Conservation (phyloP, 2,113 vertebrate genomes). For the Syngnathoides biaculeatus region DNA sequence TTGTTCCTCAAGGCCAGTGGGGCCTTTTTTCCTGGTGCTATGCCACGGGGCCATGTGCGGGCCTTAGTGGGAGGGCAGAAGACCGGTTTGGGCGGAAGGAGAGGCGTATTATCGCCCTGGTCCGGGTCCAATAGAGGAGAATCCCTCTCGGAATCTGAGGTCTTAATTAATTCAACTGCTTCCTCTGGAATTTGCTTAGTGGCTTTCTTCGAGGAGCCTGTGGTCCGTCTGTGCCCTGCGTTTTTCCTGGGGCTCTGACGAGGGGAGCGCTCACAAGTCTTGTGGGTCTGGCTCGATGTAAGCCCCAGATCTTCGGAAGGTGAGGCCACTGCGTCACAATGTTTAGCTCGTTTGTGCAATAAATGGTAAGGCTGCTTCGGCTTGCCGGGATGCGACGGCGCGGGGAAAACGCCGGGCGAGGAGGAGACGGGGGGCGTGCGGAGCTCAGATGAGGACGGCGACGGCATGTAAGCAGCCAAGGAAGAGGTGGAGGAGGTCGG, state of each 20-base stretch:
- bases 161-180: slow-evolving; percentile 53
- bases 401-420: slow-evolving; percentile 58
- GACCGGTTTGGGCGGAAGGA: slow-evolving; percentile 73
- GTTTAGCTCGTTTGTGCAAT: slow-evolving; percentile 60
- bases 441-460: slow-evolving; percentile 61
- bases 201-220: slow-evolving; percentile 49
- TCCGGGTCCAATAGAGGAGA: slow-evolving; percentile 71
- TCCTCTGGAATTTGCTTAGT: slow-evolving; percentile 61
- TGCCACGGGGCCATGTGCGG: slow-evolving; percentile 76
- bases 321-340: slow-evolving; percentile 22
- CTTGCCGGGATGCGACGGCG: slow-evolving; percentile 53
- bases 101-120: slow-evolving; percentile 66
- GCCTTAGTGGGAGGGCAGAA: slow-evolving; percentile 77
- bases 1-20: slow-evolving; percentile 66
- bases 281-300: slow-evolving; percentile 24
- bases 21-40: slow-evolving; percentile 62
- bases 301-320: slow-evolving; percentile 54
- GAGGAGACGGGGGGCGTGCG: slow-evolving; percentile 65
- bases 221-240: slow-evolving; percentile 41
- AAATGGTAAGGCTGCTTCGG: slow-evolving; percentile 56
- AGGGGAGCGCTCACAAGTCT: slow-evolving; percentile 35
- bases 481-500: slow-evolving; percentile 63
- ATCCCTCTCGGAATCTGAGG: slow-evolving; percentile 71
- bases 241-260: slow-evolving; percentile 42
- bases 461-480: slow-evolving; percentile 59